Percentiles rank a stretch among this genome's conserved stretches.
Conservation (phyloP, 2,797 vertebrate species). For the Muscicapa striata region DNA sequence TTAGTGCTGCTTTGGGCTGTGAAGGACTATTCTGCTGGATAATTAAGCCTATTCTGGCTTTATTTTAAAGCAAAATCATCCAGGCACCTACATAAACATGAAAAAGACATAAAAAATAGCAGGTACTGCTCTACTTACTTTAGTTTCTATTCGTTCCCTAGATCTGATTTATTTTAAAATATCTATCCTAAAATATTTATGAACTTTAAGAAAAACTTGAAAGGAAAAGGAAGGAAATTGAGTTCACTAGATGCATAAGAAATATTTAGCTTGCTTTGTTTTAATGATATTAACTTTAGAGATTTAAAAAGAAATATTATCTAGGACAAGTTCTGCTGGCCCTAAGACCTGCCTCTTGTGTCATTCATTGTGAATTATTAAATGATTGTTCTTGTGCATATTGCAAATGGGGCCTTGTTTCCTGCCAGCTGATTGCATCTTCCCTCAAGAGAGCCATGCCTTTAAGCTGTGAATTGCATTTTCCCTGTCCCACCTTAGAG, state of each 20-base stretch:
- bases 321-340: conserved; percentile 48
- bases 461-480: conserved; percentile 61
- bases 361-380: conserved; percentile 71
- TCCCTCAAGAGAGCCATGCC: conserved; percentile 68
- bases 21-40: neutral
- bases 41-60: neutral
- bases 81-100: neutral
- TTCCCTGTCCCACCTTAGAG: conserved; percentile 25
- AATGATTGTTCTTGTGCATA: conserved; percentile 73
- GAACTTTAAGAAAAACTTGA: neutral
- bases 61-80: conserved; percentile 17
- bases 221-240: conserved; percentile 8
- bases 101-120: conserved; percentile 12
- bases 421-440: conserved; percentile 71
- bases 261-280: conserved; percentile 20
- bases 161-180: conserved; percentile 11
- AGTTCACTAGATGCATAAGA: neutral
- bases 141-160: neutral
- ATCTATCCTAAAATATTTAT: conserved; percentile 24
- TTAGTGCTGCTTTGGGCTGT: neutral
- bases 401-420: conserved; percentile 73
- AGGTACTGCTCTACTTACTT: conserved; percentile 24
- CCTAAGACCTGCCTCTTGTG: conserved; percentile 36
- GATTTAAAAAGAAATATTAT: neutral
- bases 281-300: conserved; percentile 24